These are phyloP conservation scores for Drosophila yooni DNA, from an alignment of 2,888 invertebrate species.

Conservation along the genomic window DNA sequence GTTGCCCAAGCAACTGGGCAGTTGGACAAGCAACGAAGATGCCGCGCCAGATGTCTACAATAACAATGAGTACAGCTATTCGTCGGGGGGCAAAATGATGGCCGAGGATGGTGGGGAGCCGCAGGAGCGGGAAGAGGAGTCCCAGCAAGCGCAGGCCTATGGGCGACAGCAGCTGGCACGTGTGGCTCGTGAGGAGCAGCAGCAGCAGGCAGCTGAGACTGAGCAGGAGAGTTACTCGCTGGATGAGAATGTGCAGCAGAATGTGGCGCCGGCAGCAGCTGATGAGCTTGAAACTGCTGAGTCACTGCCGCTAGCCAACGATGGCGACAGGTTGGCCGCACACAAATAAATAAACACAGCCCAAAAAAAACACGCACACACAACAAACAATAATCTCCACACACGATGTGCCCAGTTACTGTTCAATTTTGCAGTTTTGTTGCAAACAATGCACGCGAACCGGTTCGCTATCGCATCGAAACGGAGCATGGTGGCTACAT, in stretches of 20 bases:
- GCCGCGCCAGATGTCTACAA: slow-evolving; percentile 15
- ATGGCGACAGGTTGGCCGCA: slow-evolving; percentile 59
- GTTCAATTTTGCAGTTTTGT: slow-evolving; percentile 58
- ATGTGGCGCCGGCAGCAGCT: neutral
- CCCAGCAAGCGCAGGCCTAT: slow-evolving; percentile 13
- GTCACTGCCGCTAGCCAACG: slow-evolving; percentile 15
- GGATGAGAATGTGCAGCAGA: slow-evolving; percentile 19
- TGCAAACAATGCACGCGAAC: slow-evolving; percentile 54
- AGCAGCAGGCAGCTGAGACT: neutral
- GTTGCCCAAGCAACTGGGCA: slow-evolving; percentile 17
- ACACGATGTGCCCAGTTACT: slow-evolving; percentile 18
- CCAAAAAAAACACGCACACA: neutral
- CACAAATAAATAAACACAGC: neutral
- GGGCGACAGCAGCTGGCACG: slow-evolving; percentile 28
- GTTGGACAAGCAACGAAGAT: slow-evolving; percentile 30
- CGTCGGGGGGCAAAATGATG: neutral
- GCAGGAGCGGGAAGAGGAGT: slow-evolving; percentile 5
- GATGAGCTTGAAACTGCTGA: slow-evolving; percentile 25
- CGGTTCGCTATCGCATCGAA: slow-evolving; percentile 45
- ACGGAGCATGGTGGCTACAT: slow-evolving; percentile 37
- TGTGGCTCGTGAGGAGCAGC: slow-evolving; percentile 6
- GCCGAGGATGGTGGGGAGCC: slow-evolving; percentile 14
- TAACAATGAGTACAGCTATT: slow-evolving; percentile 23
- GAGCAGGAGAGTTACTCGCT: neutral
- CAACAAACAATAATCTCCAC: slow-evolving; percentile 2